These are phyloP conservation scores for Coccyzus lansbergi DNA, from an alignment of 2,797 vertebrate species.

Conservation along the genomic window DNA sequence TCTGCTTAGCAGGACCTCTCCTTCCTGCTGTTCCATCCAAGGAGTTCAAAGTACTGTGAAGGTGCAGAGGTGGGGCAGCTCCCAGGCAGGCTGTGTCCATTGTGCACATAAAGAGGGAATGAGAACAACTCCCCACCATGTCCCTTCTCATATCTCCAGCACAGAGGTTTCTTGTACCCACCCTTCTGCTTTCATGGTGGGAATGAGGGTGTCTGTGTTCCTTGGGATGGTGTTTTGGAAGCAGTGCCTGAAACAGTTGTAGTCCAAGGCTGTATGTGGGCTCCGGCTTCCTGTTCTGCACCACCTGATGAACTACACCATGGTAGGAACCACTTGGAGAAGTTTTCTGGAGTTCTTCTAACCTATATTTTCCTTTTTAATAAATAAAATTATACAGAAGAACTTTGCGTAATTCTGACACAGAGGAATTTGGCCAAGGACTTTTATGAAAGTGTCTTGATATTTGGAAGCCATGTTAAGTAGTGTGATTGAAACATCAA, in stretches of 20 bases:
- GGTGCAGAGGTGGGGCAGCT: no score
- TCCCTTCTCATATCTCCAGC: background rate
- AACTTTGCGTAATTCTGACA: background rate
- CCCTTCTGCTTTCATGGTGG: rapidly evolving
- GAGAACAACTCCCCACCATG: background rate
- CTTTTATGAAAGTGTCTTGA: background rate
- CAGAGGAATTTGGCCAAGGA: background rate
- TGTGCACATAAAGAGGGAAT: background rate
- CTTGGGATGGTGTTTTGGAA: background rate
- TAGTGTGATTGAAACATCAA: background rate
- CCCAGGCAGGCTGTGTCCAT: background rate
- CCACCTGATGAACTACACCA: background rate
- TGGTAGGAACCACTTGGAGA: background rate
- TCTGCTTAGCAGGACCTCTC: background rate
- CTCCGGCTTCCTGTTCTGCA: background rate
- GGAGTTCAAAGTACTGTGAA: background rate
- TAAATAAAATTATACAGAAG: background rate
- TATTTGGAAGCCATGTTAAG: background rate
- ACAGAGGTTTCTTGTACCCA: background rate
- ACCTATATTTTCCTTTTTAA: background rate
- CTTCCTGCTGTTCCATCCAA: rapidly evolving
- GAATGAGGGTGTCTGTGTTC: rapidly evolving
- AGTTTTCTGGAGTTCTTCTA: background rate
- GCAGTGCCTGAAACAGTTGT: background rate
- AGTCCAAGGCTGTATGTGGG: no score